Base-by-base conservation (phyloP, 2,113 vertebrate genomes). In the Ranitomeya variabilis region DNA sequence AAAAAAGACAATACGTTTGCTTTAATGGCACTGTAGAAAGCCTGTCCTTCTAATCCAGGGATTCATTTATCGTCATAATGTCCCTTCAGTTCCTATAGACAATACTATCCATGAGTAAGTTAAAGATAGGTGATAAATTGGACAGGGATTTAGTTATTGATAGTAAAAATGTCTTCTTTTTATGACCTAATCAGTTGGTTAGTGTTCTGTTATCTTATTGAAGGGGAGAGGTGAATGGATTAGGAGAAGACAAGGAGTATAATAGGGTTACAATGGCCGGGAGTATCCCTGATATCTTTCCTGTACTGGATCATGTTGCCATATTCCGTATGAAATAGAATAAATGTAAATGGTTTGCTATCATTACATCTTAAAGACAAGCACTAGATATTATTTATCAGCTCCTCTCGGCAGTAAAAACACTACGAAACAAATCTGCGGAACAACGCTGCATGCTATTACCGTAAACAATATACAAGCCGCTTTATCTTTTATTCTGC, bases 11-110 rank as follows among this genome's bases (percentile, higher is more conserved):
- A 54, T 26, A 11, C 81, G 11, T 12, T 67, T 52, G 67, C 14
- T 83, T 83, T 76, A 91, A 92, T 90, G 83, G 91, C 92, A 90
- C 90, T 92, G 91, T 93, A 90, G 88, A 90, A 93, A 94, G 92
- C 92, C 94, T 92, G 92, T 93, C 94, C 90, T 90, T 90, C 90
- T 90, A 91, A 91, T 90, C 90, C 91, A 91, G 87, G 83, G 90
- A 90, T 91, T 92, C 89, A 67, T 18, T 87, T 79, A 85, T 83
- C 59, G 37, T 67, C 62, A 81, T 83, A 67, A 83, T 52, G 37
- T 69, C 62, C 62, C 66, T 84, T 71, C 55, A 62, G 26, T 59
- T 54, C n/a, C 81, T 66, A 52, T 23, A 80, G 52, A 80, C 51
- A 23, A 81, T 62, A 62, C 13, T 69, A 52, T 54, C 66, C 82